Base-by-base conservation (phyloP, 2,113 vertebrate species). In the Stegastes partitus region DNA sequence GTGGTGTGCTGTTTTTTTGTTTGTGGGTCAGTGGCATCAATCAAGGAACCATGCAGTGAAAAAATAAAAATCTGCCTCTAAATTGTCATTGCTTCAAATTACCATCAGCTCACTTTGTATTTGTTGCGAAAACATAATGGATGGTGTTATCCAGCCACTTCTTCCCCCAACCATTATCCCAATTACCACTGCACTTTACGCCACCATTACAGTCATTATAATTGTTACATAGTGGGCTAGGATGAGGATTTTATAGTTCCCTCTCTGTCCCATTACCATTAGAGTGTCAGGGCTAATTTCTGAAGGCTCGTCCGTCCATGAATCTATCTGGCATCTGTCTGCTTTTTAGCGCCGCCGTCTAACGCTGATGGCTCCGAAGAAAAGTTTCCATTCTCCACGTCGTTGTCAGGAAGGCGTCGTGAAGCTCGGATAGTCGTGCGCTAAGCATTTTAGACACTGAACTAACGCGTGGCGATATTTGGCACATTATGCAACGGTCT, bases 211-310 rank as follows among this genome's bases (percentile, higher is more conserved):
- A 66, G 70, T 74, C 82, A 81, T 42, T 83, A 21, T 70, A 81
- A 88, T 82, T 85, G 74, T 87, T 88, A 81, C 61, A 87, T 76
- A 87, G 77, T 85, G 72, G 65, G 63, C 67, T 50, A 61, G 15
- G 37, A 87, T 81, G 67, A 70, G 51, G 61, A 56, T 83, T 89
- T 85, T 85, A 83, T 87, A 49, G 71, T 68, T 76, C 50, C 26
- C 61, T 75, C 56, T 78, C 51, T 53, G 15, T 81, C 19, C 47
- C 57, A 83, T 77, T 74, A 74, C 45, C 77, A 82, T 81, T 79
- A 85, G 25, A 58, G 63, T 85, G 84, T 83, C 84, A 71, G 31
- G 49, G 77, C 79, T 87, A 67, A 87, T 90, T 83, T 86, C 1
- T 65, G 42, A 81, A 69, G 19, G 16, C 55, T 53, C 18, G 14